Evolutionary conservation across 2,113 vertebrate species (phyloP).

Genomic region (Pedionomus torquatus): DNA sequence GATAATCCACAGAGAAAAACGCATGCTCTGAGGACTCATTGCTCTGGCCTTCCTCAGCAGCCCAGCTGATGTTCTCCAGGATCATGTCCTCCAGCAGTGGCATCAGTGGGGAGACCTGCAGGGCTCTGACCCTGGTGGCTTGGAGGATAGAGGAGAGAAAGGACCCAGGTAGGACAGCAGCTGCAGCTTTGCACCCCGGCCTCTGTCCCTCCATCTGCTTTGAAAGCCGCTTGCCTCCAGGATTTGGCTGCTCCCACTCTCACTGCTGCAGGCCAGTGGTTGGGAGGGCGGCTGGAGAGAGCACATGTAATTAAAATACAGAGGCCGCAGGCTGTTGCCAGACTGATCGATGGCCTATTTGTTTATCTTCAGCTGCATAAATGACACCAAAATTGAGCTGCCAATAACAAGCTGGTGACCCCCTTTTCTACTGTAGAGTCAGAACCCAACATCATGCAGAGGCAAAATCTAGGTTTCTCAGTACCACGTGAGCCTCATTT

Average conservation of each 20-base stretch:
- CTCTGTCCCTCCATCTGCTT: neutral
- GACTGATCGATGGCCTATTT: slow-evolving; percentile 46
- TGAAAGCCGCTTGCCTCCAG: fast-evolving
- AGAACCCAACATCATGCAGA: neutral
- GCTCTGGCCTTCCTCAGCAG: neutral
- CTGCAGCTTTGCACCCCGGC: neutral
- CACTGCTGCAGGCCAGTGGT: fast-evolving
- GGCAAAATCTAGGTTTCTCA: neutral
- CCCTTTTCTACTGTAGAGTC: neutral
- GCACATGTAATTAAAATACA: slow-evolving; percentile 9
- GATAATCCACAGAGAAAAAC: slow-evolving; percentile 83
- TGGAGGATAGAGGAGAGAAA: neutral
- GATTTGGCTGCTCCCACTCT: neutral
- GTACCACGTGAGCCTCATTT: fast-evolving
- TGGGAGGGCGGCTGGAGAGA: neutral
- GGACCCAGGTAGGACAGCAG: neutral
- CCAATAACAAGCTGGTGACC: slow-evolving; percentile 17
- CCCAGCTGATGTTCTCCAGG: slow-evolving; percentile 36
- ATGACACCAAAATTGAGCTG: neutral
- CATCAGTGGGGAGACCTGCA: neutral
- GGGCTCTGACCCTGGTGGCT: neutral
- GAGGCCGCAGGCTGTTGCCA: neutral
- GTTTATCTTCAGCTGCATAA: neutral
- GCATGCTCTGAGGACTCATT: slow-evolving; percentile 11
- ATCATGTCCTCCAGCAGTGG: neutral